Evolutionary conservation across 2,113 vertebrate genomes (phyloP).

Genomic region (Dipodomys stephensi): DNA sequence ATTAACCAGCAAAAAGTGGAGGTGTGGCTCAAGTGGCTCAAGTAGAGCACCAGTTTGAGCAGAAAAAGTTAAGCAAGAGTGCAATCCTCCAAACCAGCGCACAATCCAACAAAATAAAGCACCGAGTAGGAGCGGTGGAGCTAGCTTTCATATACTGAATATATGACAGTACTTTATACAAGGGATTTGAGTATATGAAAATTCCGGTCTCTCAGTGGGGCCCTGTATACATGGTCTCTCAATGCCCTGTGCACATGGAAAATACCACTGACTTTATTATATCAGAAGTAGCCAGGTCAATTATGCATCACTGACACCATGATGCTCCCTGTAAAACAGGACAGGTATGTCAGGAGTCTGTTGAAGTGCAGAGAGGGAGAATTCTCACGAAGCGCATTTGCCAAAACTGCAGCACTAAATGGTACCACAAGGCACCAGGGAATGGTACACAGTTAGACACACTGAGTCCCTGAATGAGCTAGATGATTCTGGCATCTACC

Average conservation of each 20-base stretch:
- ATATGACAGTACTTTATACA: too few relatives aligned
- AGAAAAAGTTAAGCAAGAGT: too few relatives aligned
- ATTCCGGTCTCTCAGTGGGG: background rate
- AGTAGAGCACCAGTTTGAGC: too few relatives aligned
- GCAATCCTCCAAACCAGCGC: too few relatives aligned
- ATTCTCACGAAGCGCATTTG: accelerated
- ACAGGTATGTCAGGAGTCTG: too few relatives aligned
- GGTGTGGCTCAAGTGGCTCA: too few relatives aligned
- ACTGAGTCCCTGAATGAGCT: background rate
- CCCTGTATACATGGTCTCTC: background rate
- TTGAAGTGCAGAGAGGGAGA: background rate
- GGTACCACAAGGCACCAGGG: too few relatives aligned
- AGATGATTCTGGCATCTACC: background rate
- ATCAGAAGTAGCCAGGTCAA: background rate
- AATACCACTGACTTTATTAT: background rate
- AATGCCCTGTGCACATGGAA: background rate
- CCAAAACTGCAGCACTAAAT: accelerated
- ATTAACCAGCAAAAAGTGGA: too few relatives aligned
- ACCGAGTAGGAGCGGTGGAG: too few relatives aligned
- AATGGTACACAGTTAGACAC: accelerated
- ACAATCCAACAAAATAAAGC: too few relatives aligned
- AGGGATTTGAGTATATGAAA: background rate
- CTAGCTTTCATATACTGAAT: background rate
- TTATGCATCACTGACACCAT: background rate
- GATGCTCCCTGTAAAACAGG: too few relatives aligned